A percentile compares a stretch with the other conserved stretches of the same genome.
Evolutionary conservation across 2,113 vertebrate genomes (phyloP).

Genomic region (Neopipo cinnamomea): DNA sequence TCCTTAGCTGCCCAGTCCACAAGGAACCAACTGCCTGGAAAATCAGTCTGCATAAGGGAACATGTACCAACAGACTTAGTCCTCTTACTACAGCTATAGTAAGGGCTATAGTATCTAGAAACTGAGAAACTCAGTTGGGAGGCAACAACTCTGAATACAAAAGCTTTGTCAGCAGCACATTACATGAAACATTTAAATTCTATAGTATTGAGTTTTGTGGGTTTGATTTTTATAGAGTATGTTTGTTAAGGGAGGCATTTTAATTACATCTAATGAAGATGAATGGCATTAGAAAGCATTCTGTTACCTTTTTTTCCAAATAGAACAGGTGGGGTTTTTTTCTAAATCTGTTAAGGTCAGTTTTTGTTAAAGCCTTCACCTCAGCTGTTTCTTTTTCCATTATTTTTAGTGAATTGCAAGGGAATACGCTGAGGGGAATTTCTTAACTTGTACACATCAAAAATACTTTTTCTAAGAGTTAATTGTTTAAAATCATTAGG

Average conservation of each 20-base stretch:
- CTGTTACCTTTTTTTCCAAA: not conserved
- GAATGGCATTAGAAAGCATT: not conserved
- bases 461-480: not conserved
- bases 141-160: not conserved
- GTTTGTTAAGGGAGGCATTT: not conserved
- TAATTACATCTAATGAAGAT: not conserved
- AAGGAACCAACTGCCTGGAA: not conserved
- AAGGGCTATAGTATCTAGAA: not conserved
- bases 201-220: not conserved
- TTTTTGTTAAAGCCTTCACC: not conserved
- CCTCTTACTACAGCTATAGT: not conserved
- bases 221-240: not conserved
- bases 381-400: not conserved
- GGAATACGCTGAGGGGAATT: not conserved
- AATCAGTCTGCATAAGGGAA: not conserved
- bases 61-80: not conserved
- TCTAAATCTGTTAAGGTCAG: not conserved
- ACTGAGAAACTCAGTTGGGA: not conserved
- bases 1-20: not conserved
- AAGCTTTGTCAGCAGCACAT: not conserved
- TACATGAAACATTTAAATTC: not conserved
- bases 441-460: not conserved
- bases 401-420: not conserved
- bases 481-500: not conserved
- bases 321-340: accelerated